Evolutionary conservation across 2,113 vertebrate genomes (phyloP).

Genomic region (Oncorhynchus tshawytscha): DNA sequence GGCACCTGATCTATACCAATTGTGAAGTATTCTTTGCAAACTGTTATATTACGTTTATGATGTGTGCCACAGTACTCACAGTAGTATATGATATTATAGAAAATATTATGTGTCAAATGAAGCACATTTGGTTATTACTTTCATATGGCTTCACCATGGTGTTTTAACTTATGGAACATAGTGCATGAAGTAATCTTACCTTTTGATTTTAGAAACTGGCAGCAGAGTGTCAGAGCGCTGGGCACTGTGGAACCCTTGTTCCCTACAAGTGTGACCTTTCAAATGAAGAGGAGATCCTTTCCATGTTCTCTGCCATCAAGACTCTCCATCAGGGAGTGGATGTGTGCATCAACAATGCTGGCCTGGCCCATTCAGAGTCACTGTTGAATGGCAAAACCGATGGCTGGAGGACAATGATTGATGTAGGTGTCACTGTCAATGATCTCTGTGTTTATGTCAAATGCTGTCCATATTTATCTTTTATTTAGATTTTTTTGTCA

Average conservation of each 20-base stretch:
- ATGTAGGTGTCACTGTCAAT: constrained; percentile 68
- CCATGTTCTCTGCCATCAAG: constrained; percentile 85
- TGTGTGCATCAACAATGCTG: constrained; percentile 91
- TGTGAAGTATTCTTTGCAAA: too few relatives aligned
- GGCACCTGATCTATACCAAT: too few relatives aligned
- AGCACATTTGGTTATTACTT: too few relatives aligned
- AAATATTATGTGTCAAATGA: too few relatives aligned
- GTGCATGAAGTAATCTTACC: constrained; percentile 71
- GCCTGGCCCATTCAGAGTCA: constrained; percentile 78
- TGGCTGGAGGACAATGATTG: constrained; percentile 85
- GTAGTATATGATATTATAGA: too few relatives aligned
- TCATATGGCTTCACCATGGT: too few relatives aligned
- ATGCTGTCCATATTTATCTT: too few relatives aligned
- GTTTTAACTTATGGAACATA: too few relatives aligned
- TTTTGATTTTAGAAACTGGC: constrained; percentile 75
- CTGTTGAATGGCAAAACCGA: constrained; percentile 80
- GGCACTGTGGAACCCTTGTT: constrained; percentile 77
- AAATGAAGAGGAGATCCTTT: constrained; percentile 84
- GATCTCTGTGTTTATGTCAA: too few relatives aligned
- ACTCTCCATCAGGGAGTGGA: constrained; percentile 78
- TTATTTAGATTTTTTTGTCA: too few relatives aligned
- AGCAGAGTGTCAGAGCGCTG: constrained; percentile 79
- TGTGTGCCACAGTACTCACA: too few relatives aligned
- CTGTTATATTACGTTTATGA: too few relatives aligned
- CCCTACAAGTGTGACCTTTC: constrained; percentile 84